Evolutionary conservation across 2,113 vertebrate species (phyloP), one percentile per base, ranked within the genome.

Genomic region (Neotragus pygmaeus): DNA sequence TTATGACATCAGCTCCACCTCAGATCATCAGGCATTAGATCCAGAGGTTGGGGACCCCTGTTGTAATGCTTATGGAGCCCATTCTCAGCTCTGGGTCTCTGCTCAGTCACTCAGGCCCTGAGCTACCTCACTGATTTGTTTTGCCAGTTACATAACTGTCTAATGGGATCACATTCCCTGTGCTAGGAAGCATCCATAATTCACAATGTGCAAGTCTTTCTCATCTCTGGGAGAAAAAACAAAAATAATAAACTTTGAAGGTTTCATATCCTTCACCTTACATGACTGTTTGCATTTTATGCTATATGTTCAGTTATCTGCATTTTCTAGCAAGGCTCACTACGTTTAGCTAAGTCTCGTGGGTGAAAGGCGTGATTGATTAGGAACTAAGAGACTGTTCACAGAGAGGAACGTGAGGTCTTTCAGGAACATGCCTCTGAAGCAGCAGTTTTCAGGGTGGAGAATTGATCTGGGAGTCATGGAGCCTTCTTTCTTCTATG

Each of bases 321-420:
- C 49, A n/a, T 97, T 96, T 95, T 91, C 91, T 91, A 84, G 21
- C 89, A 45, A 83, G 91, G 57, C 78, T 33, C 80, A 73, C 86
- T 45, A 0, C 70, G 91, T 98, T 95, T 96, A 97, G 51, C 91
- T 89, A 4, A 85, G 97, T 95, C 86, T 92, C 25, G 21, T n/a
- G 17, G 81, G 95, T 66, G 85, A 92, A 80, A 84, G 85, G 43
- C 66, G 4, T 92, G 95, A 98, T 97, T 70, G 97, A 97, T 96
- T 55, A 43, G 91, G n/a, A 93, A 84, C 82, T 73, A 28, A 97
- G 95, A 91, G 95, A 80, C 94, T 62, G 77, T 93, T 98, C 80
- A 66, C 36, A 62, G 84, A 90, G 92, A 58, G 91, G 90, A 96
- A 70, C 39, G 11, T 30, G 73, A 97, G 84, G 94, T 89, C 97